phyloP scores from a whole-genome alignment of 2,888 invertebrate genomes.

The Cataglyphis rosenhaueri region DNA sequence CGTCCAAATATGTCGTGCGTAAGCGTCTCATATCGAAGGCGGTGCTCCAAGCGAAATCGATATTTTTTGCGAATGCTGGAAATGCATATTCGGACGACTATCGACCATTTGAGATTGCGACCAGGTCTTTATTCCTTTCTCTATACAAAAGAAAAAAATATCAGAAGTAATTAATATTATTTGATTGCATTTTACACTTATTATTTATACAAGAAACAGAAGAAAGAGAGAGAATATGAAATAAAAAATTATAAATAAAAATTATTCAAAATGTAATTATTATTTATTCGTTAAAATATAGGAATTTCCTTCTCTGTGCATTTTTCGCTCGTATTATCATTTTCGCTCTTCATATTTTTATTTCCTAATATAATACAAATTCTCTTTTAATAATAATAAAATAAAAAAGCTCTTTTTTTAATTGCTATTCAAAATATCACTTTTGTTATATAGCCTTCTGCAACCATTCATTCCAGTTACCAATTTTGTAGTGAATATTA shows the following conservation, averaged over 20 bases:
- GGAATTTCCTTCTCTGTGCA: background rate
- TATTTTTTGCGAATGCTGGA: conserved; percentile 41
- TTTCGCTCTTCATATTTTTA: background rate
- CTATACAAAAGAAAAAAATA: background rate
- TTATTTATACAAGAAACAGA: background rate
- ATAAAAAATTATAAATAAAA: background rate
- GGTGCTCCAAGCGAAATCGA: conserved; percentile 36
- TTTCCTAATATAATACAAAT: background rate
- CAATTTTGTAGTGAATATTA: conserved; percentile 6
- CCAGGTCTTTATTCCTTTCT: conserved; percentile 6
- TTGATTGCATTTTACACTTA: background rate
- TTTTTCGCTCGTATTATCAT: background rate
- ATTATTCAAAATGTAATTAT: background rate
- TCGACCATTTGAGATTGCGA: conserved; percentile 5
- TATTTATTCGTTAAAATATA: background rate
- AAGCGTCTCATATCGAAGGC: conserved; percentile 44
- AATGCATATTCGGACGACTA: conserved; percentile 45
- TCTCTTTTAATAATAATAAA: background rate
- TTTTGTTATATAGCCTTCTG: background rate
- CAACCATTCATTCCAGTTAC: background rate
- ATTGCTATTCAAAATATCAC: conserved; percentile 14
- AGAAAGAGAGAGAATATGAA: background rate
- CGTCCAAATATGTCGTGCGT: conserved; percentile 51
- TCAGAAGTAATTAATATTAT: background rate
- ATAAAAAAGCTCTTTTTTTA: background rate